These are phyloP conservation scores for Apodemia zela DNA, from an alignment of 2,888 invertebrate species.

Conservation along the genomic window DNA sequence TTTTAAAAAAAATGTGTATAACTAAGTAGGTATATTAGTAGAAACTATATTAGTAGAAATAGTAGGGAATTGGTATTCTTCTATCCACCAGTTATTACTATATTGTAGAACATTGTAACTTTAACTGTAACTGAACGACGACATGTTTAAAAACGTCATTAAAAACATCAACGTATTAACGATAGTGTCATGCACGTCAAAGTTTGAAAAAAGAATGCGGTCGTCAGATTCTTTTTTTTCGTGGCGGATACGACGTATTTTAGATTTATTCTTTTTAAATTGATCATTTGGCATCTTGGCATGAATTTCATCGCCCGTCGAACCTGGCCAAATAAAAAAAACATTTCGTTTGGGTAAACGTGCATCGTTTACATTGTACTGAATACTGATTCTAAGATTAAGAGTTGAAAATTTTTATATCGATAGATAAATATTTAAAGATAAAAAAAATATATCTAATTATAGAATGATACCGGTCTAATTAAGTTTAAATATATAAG, in stretches of 20 bases:
- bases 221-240: constrained; percentile 16
- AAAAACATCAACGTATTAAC: neutral
- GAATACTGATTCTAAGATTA: constrained; percentile 40
- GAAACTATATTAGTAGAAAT: no score
- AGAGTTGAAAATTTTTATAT: constrained; percentile 37
- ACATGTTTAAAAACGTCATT: no score
- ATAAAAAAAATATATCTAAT: neutral
- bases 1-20: no score
- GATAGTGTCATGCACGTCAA: constrained; percentile 32
- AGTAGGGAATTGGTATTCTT: no score
- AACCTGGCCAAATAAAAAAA: constrained; percentile 56
- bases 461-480: no score
- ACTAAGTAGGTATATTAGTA: no score
- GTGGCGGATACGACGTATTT: constrained; percentile 40
- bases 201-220: constrained; percentile 39
- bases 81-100: no score
- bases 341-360: constrained; percentile 54
- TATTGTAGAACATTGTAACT: no score
- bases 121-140: no score
- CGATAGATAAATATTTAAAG: constrained; percentile 26
- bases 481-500: no score
- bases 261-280: constrained; percentile 55
- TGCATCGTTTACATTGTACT: constrained; percentile 54
- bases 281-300: constrained; percentile 45
- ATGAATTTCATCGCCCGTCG: constrained; percentile 47